phyloP scores from a whole-genome alignment of 2,888 invertebrate genomes.

The Spicauda simplicius region DNA sequence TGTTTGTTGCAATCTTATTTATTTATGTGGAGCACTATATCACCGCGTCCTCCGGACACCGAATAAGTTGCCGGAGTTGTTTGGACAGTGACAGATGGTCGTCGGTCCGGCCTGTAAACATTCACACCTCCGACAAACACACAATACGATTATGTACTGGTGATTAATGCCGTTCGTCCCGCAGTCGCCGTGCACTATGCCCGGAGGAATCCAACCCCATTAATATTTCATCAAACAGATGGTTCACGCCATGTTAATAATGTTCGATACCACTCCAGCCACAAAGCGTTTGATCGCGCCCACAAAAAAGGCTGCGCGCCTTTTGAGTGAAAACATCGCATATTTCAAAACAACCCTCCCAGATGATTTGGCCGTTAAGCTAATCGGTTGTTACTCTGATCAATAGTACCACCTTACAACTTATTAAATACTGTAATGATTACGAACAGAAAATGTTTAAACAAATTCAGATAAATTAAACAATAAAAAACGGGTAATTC shows the following conservation, averaged over 20 bases:
- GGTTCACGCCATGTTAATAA: constrained; percentile 57
- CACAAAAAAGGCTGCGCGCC: constrained; percentile 55
- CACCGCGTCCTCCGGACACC: constrained; percentile 17
- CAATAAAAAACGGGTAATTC: neutral
- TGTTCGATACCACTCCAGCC: constrained; percentile 47
- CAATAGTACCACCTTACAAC: neutral
- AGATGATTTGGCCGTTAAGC: neutral
- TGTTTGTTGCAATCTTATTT: constrained; percentile 17
- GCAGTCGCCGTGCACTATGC: constrained; percentile 53
- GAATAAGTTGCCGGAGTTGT: constrained; percentile 43
- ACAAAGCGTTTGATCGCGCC: constrained; percentile 45
- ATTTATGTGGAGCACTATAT: constrained; percentile 23
- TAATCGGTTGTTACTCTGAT: neutral
- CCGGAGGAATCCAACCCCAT: constrained; percentile 67
- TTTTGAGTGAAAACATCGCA: constrained; percentile 56
- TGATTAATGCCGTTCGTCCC: constrained; percentile 64
- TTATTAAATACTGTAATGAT: neutral
- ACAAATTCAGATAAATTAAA: neutral
- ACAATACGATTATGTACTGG: constrained; percentile 40
- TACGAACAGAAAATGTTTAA: too few species aligned
- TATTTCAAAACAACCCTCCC: constrained; percentile 44
- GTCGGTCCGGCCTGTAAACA: constrained; percentile 63
- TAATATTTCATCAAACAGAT: constrained; percentile 76
- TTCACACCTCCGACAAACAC: constrained; percentile 61
- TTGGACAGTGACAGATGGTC: constrained; percentile 67